Evolutionary conservation across 2,797 vertebrate species (phyloP).

Genomic region (Orestias chungarensis): DNA sequence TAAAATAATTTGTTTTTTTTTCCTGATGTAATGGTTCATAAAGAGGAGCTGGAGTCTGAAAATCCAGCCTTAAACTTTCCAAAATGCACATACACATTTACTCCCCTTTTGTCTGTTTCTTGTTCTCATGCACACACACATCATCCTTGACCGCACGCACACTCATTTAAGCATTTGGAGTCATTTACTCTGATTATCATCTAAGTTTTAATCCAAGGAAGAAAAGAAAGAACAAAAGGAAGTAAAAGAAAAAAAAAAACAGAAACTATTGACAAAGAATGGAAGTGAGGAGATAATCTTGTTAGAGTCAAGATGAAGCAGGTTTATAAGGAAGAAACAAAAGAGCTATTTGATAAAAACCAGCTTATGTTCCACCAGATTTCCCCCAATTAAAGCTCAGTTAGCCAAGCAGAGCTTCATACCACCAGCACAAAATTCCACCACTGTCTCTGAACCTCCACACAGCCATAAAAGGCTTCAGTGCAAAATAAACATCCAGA

Average conservation of each 20-base stretch:
- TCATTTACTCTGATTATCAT: slow-evolving; percentile 9
- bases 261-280: slow-evolving; percentile 4
- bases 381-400: neutral
- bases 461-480: neutral
- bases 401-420: neutral
- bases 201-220: slow-evolving; percentile 11
- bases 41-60: slow-evolving; percentile 59
- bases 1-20: slow-evolving; percentile 10
- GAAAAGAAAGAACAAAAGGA: slow-evolving; percentile 7
- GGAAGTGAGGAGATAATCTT: slow-evolving; percentile 20
- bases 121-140: slow-evolving; percentile 27
- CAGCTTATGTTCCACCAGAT: neutral
- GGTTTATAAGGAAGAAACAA: slow-evolving; percentile 37
- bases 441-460: neutral
- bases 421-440: neutral
- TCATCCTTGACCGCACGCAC: slow-evolving; percentile 12
- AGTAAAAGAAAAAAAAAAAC: neutral
- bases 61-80: slow-evolving; percentile 58
- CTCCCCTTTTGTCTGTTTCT: slow-evolving; percentile 15
- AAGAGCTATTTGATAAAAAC: neutral
- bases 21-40: slow-evolving; percentile 51
- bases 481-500: slow-evolving; percentile 15
- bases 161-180: slow-evolving; percentile 17
- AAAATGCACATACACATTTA: slow-evolving; percentile 61
- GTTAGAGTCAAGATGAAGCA: slow-evolving; percentile 34